Base-by-base conservation (phyloP, 2,797 vertebrate genomes). In the Geotrypetes seraphini region DNA sequence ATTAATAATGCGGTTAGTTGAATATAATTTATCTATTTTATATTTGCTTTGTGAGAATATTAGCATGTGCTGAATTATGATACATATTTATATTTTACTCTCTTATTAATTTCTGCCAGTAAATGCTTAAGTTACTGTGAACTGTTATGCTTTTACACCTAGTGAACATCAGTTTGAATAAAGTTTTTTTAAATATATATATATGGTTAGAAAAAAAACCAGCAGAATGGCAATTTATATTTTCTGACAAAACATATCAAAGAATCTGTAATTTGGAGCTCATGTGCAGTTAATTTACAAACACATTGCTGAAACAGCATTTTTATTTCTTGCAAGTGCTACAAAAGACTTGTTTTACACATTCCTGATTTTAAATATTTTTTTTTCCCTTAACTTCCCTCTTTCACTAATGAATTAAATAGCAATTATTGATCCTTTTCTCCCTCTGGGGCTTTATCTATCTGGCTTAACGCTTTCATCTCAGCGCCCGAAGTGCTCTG, bases 401-500 rank as follows among this genome's bases (percentile, higher is more conserved):
- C 61, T 79, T 78, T 79, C 73, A 79, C 64, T 64, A 65, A 67
- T 84, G 76, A 78, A 77, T 69, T 73, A 83, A 73, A 79, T 78
- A 65, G 69, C 62, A 72, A 75, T 73, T 73, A 73, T 68, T 69
- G 74, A 66, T 64, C 70, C 71, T 53, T 79, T 85, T 78, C 66
- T 72, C 80, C 64, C 71, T 64, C 73, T 55, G 50, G 73, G 64
- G 67, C 73, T 75, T 69, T 70, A 50, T 70, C 82, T 79, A 81
- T 85, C 82, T 86, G 79, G 71, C 75, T 85, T 73, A 76, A 65
- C 0, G 46, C 79, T 84, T 83, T 85, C 66, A 79, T 80, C 71
- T 61, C 43, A 45, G 60, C 59, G 75, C 63, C 63, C 68, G 78
- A 73, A 81, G 75, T 81, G 78, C 80, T 88, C 73, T 70, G 80